Evolutionary conservation across 2,113 vertebrate genomes (phyloP).

Genomic region (Nicator chloris): DNA sequence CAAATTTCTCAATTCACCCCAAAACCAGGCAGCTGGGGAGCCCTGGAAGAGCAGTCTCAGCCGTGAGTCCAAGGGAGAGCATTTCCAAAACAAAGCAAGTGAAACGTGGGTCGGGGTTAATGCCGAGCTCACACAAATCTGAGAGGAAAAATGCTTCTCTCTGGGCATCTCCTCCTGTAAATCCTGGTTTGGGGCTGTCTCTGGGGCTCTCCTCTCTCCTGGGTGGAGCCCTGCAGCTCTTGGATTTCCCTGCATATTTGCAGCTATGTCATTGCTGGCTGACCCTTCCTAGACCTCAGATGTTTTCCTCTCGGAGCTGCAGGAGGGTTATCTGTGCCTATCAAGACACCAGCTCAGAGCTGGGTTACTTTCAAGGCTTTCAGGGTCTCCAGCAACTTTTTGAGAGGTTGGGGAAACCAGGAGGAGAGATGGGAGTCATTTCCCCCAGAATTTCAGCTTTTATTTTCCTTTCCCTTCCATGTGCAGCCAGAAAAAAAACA

Average conservation of each 20-base stretch:
- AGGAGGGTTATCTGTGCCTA: background rate
- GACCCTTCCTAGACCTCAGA: slow-evolving; percentile 6
- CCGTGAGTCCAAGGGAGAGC: background rate
- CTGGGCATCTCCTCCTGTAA: background rate
- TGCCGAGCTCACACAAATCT: background rate
- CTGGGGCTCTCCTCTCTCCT: background rate
- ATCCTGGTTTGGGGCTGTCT: background rate
- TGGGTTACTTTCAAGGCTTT: background rate
- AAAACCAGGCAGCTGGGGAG: background rate
- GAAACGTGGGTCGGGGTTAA: background rate
- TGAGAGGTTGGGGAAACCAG: background rate
- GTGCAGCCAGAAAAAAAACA: background rate
- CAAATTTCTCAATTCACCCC: background rate
- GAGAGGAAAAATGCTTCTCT: background rate
- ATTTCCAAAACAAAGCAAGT: background rate
- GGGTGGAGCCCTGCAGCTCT: slow-evolving; percentile 25
- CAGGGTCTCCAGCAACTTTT: background rate
- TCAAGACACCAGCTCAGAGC: background rate
- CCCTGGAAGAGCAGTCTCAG: background rate
- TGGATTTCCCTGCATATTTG: background rate
- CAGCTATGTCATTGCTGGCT: slow-evolving; percentile 33
- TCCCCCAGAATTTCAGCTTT: background rate
- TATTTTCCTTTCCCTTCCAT: background rate
- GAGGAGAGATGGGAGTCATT: background rate
- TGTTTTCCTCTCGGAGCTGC: slow-evolving; percentile 9